Base-by-base conservation (phyloP, 2,888 invertebrate species). In the Maniola hyperantus region DNA sequence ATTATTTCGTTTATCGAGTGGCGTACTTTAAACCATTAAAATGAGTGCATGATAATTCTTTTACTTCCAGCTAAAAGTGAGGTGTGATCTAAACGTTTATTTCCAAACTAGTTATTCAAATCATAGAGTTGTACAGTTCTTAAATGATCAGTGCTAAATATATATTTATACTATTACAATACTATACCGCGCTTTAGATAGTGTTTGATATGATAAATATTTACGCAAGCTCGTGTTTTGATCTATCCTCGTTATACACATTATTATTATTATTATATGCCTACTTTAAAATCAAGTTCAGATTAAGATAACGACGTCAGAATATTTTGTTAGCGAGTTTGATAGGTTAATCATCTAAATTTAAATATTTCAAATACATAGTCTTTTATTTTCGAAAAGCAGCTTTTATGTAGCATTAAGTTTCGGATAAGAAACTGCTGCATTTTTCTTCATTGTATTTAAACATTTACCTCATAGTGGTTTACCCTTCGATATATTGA, bases 1-100 rank as follows among this genome's bases (percentile, higher is more conserved):
- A 79, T 79, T 84, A 81, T 86, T 85, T 83, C 81, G 78, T 84
- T 85, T 75, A 78, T 81, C 83, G 76, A 80, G 77, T 89, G 85
- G 77, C 73, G 84, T 89, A 89, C 87, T 83, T 68, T 75, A 76
- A 67, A 61, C 64, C 65, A 61, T 70, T 68, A 74, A 75, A 77
- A 79, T 76, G 74, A 80, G 76, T 88, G 89, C 89, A 89, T 89
- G 89, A 77, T 74, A 76, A 65, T 71, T 73, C 64, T 69, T 66
- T 71, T 66, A 64, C 54, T 68, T 68, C 65, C 55, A 68, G 66
- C 57, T 61, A 65, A 65, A 39, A 61, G 53, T 63, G 65, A 70
- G 65, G 66, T 68, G 44, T 63, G 66, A 64, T 67, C 66, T 65
- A 72, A 68, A 64, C 59, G 13, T 67, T 55, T 15, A 26, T 53